phyloP scores from a whole-genome alignment of 1,140 invertebrate genomes.

The Diploscapter pachys region DNA sequence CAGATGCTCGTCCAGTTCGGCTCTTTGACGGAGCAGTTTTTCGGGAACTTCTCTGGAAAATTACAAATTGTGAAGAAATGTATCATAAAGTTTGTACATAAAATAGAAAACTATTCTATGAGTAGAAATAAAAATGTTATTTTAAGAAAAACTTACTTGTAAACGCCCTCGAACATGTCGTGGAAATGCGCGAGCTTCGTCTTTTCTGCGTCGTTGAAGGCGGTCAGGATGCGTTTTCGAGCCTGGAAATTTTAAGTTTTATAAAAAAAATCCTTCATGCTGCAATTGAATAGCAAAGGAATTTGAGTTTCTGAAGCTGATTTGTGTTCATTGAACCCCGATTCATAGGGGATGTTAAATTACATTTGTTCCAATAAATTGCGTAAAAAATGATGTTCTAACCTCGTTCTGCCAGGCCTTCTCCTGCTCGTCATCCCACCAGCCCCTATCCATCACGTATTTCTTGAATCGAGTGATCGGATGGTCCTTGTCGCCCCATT shows the following conservation, averaged over 20 bases:
- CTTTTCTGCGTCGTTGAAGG: conserved; percentile 79
- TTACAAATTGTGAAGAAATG: neutral
- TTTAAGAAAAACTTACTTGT: conserved; percentile 60
- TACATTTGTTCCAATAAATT: neutral
- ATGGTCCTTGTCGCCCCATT: conserved; percentile 77
- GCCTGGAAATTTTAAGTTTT: conserved; percentile 36
- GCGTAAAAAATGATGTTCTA: neutral
- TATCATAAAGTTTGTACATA: neutral
- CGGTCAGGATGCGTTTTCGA: conserved; percentile 67
- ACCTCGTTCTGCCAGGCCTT: conserved; percentile 67
- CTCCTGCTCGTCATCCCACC: conserved; percentile 79
- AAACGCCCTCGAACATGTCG: conserved; percentile 88
- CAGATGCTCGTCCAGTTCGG: conserved; percentile 77
- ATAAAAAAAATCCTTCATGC: too few species aligned
- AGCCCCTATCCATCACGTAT: conserved; percentile 75
- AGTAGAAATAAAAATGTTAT: neutral
- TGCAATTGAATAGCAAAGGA: too few species aligned
- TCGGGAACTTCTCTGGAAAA: conserved; percentile 69
- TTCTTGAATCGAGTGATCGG: conserved; percentile 77
- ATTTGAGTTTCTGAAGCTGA: too few species aligned
- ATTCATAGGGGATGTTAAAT: neutral
- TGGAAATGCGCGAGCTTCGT: conserved; percentile 77
- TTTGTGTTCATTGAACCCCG: too few species aligned
- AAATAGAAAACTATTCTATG: neutral
- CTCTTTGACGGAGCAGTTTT: conserved; percentile 75